phyloP scores from a whole-genome alignment of 2,113 vertebrate species.

The Mustelus asterias region DNA sequence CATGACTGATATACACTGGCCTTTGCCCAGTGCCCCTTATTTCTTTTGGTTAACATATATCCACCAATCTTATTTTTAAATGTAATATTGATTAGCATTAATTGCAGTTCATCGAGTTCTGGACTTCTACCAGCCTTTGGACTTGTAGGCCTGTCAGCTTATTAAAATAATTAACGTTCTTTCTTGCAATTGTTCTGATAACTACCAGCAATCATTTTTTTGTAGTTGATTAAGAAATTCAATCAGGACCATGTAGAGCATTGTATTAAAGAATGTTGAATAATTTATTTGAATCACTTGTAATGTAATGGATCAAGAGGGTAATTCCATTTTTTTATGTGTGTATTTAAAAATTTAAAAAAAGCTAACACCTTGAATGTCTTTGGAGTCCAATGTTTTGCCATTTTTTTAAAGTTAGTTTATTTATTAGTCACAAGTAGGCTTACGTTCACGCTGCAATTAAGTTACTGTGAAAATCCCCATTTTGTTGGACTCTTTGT shows the following conservation, averaged over 20 bases:
- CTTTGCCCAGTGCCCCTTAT: too few species aligned
- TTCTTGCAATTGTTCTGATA: background rate
- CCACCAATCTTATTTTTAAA: too few species aligned
- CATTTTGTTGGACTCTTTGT: background rate
- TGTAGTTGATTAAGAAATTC: background rate
- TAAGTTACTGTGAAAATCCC: too few species aligned
- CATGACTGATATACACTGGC: too few species aligned
- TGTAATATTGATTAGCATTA: too few species aligned
- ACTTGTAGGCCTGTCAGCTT: background rate
- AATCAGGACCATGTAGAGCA: background rate
- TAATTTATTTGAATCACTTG: background rate
- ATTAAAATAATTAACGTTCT: background rate
- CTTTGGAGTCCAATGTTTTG: background rate
- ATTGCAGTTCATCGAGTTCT: too few species aligned
- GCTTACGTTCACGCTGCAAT: too few species aligned
- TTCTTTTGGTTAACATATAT: too few species aligned
- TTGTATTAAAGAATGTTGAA: background rate
- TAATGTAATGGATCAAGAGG: background rate
- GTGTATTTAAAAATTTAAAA: too few species aligned
- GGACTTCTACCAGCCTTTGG: too few species aligned
- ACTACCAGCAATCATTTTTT: background rate
- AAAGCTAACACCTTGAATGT: background rate
- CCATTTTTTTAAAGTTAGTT: background rate
- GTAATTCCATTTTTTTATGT: background rate
- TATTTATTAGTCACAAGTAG: too few species aligned